A percentile compares a stretch with the other conserved stretches of the same genome.
Conservation (phyloP, 2,888 invertebrate species). For the Orthosia gracilis region DNA sequence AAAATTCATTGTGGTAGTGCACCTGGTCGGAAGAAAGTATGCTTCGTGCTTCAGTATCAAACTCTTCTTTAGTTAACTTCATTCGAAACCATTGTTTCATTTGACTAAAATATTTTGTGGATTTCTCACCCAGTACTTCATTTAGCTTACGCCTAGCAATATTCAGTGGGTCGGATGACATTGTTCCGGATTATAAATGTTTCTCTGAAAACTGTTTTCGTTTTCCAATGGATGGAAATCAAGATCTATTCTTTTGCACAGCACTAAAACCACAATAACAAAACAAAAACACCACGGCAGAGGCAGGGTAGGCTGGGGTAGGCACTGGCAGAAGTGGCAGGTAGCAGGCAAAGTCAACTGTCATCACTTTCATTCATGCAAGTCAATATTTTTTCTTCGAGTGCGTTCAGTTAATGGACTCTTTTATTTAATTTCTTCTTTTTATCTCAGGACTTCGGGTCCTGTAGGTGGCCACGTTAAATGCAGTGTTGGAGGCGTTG, state of each 20-base stretch:
- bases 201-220: not conserved
- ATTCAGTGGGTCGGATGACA: slow-evolving; percentile 89
- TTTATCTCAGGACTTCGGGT: too few relatives aligned
- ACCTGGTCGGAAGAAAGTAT: slow-evolving; percentile 94
- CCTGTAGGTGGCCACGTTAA: too few relatives aligned
- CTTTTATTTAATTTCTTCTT: too few relatives aligned
- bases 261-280: not conserved
- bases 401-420: too few relatives aligned
- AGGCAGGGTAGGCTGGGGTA: too few relatives aligned
- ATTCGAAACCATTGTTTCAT: slow-evolving; percentile 95
- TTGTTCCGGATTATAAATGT: slow-evolving; percentile 46
- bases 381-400: too few relatives aligned
- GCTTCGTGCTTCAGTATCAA: slow-evolving; percentile 95
- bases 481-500: too few relatives aligned
- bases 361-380: too few relatives aligned
- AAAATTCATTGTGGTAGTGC: slow-evolving; percentile 96
- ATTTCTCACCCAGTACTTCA: slow-evolving; percentile 93
- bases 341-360: too few relatives aligned
- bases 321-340: too few relatives aligned
- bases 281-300: not conserved
- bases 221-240: not conserved
- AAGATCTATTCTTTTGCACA: not conserved
- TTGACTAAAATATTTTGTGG: slow-evolving; percentile 93
- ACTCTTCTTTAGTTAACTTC: slow-evolving; percentile 95
- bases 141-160: slow-evolving; percentile 92